These are phyloP conservation scores for Caenorhabditis tropicalis DNA, from an alignment of 1,140 invertebrate species.

Conservation along the genomic window DNA sequence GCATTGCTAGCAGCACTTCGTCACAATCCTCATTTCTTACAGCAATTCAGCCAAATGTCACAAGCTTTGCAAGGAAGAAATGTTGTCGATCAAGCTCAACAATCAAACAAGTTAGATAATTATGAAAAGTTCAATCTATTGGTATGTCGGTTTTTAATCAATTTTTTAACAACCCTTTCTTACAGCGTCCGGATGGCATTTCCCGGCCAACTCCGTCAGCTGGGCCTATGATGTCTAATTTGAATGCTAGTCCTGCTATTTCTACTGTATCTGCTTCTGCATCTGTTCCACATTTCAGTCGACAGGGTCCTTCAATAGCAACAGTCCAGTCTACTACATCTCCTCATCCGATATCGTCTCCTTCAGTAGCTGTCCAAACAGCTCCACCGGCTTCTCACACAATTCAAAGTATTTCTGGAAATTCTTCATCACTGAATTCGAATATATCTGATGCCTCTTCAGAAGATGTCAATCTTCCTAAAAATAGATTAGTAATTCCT, in stretches of 20 bases:
- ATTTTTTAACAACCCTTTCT: not conserved
- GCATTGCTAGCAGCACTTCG: too few relatives aligned
- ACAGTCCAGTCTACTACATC: not conserved
- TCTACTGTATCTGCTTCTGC: not conserved
- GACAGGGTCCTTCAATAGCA: not conserved
- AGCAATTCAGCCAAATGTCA: too few relatives aligned
- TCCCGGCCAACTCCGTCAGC: not conserved
- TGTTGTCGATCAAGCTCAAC: too few relatives aligned
- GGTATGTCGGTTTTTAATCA: not conserved
- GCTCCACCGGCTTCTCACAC: not conserved
- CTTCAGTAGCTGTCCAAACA: not conserved
- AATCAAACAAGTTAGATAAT: not conserved
- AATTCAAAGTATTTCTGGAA: not conserved
- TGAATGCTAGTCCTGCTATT: not conserved
- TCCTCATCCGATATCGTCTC: not conserved
- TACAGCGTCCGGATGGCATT: not conserved
- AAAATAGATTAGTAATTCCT: not conserved
- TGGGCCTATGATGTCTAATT: not conserved
- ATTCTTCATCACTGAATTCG: not conserved
- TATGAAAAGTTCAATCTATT: not conserved
- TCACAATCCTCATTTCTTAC: not conserved
- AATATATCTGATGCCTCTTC: not conserved
- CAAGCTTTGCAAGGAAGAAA: not conserved
- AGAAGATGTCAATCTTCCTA: not conserved
- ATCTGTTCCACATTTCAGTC: not conserved